Conservation (phyloP, 2,113 vertebrate genomes). For the Dicaeum eximium region DNA sequence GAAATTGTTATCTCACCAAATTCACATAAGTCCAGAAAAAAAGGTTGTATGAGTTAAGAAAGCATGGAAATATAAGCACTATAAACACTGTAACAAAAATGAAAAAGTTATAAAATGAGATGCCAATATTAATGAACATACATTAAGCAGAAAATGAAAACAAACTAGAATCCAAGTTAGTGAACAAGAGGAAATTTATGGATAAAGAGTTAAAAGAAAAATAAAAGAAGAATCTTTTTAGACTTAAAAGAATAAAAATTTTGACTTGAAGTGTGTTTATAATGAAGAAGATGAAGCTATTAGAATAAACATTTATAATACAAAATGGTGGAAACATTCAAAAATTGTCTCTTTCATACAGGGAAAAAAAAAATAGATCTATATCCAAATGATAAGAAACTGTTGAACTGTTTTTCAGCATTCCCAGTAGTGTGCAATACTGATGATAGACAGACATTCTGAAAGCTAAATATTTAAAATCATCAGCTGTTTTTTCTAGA, state of each 20-base stretch:
- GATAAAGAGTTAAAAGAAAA: background rate
- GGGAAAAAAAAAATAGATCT: background rate
- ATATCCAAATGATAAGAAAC: background rate
- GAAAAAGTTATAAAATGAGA: background rate
- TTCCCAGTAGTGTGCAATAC: background rate
- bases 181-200: background rate
- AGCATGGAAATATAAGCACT: background rate
- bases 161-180: background rate
- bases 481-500: background rate
- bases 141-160: background rate
- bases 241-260: background rate
- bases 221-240: background rate
- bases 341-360: background rate
- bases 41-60: background rate
- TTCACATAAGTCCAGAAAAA: background rate
- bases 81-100: background rate
- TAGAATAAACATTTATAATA: background rate
- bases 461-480: background rate
- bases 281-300: background rate
- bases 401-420: background rate
- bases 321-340: background rate
- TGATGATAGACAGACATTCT: background rate
- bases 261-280: background rate
- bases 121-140: background rate
- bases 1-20: background rate